These are phyloP conservation scores for Enteromius anoplus DNA, from an alignment of 2,797 vertebrate genomes.

Conservation along the genomic window DNA sequence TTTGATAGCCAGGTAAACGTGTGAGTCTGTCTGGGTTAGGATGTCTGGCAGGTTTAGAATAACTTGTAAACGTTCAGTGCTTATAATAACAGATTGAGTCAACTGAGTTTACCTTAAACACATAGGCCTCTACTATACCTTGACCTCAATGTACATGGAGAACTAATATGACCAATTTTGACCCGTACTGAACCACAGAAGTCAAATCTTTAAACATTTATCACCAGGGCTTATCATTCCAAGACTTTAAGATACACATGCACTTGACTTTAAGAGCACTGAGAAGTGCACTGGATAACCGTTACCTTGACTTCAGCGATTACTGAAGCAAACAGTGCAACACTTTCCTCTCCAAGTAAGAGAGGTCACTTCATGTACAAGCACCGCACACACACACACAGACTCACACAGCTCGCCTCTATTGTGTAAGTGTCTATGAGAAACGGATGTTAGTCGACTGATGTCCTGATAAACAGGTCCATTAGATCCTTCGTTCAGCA, in stretches of 20 bases:
- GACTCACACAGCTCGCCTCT: conserved; percentile 39
- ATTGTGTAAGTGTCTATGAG: conserved; percentile 59
- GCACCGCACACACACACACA: conserved; percentile 49
- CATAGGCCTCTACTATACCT: neutral
- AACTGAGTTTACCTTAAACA: conserved; percentile 1
- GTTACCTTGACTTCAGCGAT: conserved; percentile 72
- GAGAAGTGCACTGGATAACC: conserved; percentile 36
- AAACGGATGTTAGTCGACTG: conserved; percentile 57
- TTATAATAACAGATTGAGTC: conserved; percentile 42
- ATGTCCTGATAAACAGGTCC: conserved; percentile 57
- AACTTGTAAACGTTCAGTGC: conserved; percentile 28
- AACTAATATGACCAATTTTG: neutral
- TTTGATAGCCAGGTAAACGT: neutral
- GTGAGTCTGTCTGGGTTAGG: neutral
- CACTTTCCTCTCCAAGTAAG: conserved; percentile 45
- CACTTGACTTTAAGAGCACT: conserved; percentile 36
- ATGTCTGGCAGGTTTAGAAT: conserved; percentile 12
- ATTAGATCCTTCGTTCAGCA: conserved; percentile 53
- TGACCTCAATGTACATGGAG: neutral
- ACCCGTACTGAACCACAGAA: neutral
- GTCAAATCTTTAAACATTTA: conserved; percentile 20
- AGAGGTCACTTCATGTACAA: conserved; percentile 58
- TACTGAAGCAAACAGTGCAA: conserved; percentile 67
- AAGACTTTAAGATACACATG: conserved; percentile 17
- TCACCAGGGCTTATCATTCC: conserved; percentile 22